These are phyloP conservation scores for Archaeoteleia sp. DNA, from an alignment of 2,888 invertebrate species.

Conservation along the genomic window DNA sequence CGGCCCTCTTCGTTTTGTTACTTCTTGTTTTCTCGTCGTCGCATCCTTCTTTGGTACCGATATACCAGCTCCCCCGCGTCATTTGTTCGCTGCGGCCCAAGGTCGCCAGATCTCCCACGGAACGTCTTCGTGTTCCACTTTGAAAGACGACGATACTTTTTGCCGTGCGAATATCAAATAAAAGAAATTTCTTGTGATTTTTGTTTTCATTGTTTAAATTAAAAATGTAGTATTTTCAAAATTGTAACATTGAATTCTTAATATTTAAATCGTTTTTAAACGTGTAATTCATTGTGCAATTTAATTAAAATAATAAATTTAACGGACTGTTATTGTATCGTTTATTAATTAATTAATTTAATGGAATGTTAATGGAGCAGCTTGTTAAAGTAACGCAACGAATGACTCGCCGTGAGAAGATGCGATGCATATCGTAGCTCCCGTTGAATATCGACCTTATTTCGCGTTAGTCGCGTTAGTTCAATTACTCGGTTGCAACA, in stretches of 20 bases:
- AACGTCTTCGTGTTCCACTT: conserved; percentile 40
- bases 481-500: conserved; percentile 36
- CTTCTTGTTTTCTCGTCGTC: conserved; percentile 20
- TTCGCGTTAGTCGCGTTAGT: conserved; percentile 33
- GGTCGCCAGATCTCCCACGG: conserved; percentile 23
- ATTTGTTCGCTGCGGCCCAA: conserved; percentile 41
- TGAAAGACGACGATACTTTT: conserved; percentile 13
- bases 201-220: too few species aligned
- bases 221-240: too few species aligned
- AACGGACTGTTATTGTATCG: too few species aligned
- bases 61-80: conserved; percentile 38
- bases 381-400: too few species aligned
- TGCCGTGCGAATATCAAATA: too few species aligned
- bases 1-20: conserved; percentile 7
- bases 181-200: too few species aligned
- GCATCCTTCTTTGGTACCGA: conserved; percentile 35
- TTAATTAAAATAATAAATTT: too few species aligned
- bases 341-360: too few species aligned
- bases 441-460: conserved; percentile 32
- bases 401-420: conserved; percentile 8
- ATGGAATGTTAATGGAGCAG: too few species aligned
- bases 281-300: too few species aligned
- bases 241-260: too few species aligned
- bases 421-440: conserved; percentile 16
- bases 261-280: too few species aligned